Base-by-base conservation (phyloP, 2,113 vertebrate genomes). In the Catagonus wagneri region DNA sequence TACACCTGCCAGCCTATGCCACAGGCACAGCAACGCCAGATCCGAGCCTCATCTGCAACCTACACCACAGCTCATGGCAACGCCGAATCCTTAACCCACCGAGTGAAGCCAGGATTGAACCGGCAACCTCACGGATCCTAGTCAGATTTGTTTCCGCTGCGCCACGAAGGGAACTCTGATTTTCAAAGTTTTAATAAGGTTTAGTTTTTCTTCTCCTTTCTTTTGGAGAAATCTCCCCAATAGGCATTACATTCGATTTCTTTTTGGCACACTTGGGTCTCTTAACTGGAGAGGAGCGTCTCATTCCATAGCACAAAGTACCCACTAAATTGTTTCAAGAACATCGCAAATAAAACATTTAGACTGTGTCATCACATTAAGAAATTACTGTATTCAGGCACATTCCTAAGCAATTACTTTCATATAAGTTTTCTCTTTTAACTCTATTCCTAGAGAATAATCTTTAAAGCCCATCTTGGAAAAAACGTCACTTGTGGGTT, bases 371-470 rank as follows among this genome's bases (percentile, higher is more conserved):
- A 56, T 80, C 44, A 7, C 15, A 32, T 36, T 86, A 58, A 89
- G 78, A 86, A 94, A 76, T 81, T 36, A 44, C n/a, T 84, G 32
- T 76, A 66, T 52, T 85, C 83, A 92, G 56, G 84, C 75, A 63
- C 95, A 97, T 96, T 96, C 88, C 58, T 88, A 88, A 74, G 80
- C 56, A 93, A 83, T 94, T 81, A 63, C 58, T 92, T 92, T 54
- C 29, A 52, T 44, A n/a, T 36, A 68, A n/a, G 2, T 66, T 80
- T 71, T 89, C 58, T 95, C 61, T 94, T 86, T 96, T 76, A 96
- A 95, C 80, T 90, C 63, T 6, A 34, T 66, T 79, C 69, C 63
- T 83, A 36, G 29, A 61, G 34, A 94, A 90, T 78, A 87, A 54
- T 63, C 81, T 95, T 90, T 94, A 93, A 96, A 88, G 69, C n/a